Evolutionary conservation across 92 coral and sea anemone genomes (phyloP), one percentile per base, ranked within the genome.

Genomic region (Palythoa grandiflora): DNA sequence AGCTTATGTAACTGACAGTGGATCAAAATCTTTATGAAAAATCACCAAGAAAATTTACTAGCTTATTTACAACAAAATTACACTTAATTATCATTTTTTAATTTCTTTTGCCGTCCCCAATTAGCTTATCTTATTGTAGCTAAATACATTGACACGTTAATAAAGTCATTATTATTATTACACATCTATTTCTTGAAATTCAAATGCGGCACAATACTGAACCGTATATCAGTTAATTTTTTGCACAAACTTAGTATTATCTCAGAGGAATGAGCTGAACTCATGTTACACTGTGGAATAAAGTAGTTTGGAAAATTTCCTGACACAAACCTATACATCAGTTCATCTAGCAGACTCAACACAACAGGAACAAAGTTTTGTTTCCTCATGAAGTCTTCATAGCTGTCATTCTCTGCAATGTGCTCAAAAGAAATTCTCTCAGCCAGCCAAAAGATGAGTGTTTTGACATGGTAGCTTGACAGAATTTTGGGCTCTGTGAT

Each of bases 331-430:
- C 73, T 88, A 73, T 91, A 85, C 16, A 91, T 35, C 20, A 91
- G 72, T 68, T 91, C 93, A 68, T 91, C 93, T 39, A 91, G 76
- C 50, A 91, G 71, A n/a, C 91, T 91, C 73, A 91, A 11, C 11
- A 91, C 54, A 38, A 80, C 21, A 15, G 51, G 65, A 9, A 83
- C 93, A 3, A 75, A 40, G 71, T 87, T 87, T 70, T 70, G 38
- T 36, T 36, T 70, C 39, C 35, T 70, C 75, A 70, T 70, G 35
- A 70, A 70, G 15, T 70, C 60, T 53, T 38, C 77, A 72, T 38
- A 72, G 51, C 38, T 39, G 6, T 72, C 52, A 38, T 75, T 71
- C 38, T 79, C 84, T 35, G 54, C 51, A 88, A 88, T 80, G 83
- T 12, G 39, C 9, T 88, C 86, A 13, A 36, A 40, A 50, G 93